Base-by-base conservation (phyloP, 2,888 invertebrate genomes). In the Carcina quercana region DNA sequence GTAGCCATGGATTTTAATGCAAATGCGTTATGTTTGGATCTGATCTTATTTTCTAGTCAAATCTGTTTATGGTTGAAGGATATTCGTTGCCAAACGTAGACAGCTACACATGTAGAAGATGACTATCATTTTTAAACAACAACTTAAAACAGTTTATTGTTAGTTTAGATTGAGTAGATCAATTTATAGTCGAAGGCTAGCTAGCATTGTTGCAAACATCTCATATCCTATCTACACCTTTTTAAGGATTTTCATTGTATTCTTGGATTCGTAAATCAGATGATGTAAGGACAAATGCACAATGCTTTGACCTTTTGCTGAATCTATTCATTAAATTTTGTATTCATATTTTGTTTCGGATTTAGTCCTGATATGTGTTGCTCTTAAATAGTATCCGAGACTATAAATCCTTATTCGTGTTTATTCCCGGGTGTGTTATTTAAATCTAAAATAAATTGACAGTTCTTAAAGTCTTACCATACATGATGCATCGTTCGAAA, bases 211-310 rank as follows among this genome's bases (percentile, higher is more conserved):
- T 34, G 28, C 25, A 15, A 31, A 36, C 28, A 33, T 11, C 33
- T 30, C 15, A 7, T 30, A 30, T 28, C 33, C 25, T 27, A 20
- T 29, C 34, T 26, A 30, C 35, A 35, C 32, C 35, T 31, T 45
- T n/a, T 37, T 42, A 39, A 37, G 42, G 37, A 34, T 29, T 28
- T 32, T 42, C 37, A 37, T 43, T 39, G 40, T 44, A 27, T 36
- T 10, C 25, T 27, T 31, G 14, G 8, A 22, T 15, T 35, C 37
- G 39, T 43, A 42, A 45, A 49, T 43, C 35, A 29, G 37, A 37
- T 30, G 21, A 31, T 35, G 34, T 41, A 43, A 39, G 28, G 37
- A 20, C 25, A n/a, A n/a, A n/a, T n/a, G n/a, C n/a, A n/a, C n/a
- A n/a, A n/a, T n/a, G n/a, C n/a, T n/a, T n/a, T n/a, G n/a, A n/a